Conservation (phyloP, 2,797 vertebrate species). For the Pogonophryne albipinna region DNA sequence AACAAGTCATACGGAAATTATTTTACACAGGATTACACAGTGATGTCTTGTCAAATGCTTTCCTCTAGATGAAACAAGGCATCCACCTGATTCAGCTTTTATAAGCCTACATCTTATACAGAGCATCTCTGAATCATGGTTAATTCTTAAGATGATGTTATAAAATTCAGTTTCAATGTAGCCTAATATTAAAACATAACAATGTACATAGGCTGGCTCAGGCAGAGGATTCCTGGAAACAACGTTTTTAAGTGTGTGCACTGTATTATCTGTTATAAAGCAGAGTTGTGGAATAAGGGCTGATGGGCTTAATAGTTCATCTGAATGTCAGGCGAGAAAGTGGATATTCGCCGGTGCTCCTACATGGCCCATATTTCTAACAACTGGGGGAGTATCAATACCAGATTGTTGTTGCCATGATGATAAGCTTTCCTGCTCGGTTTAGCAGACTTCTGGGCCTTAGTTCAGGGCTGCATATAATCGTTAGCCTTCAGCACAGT, state of each 20-base stretch:
- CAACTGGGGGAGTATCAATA: neutral
- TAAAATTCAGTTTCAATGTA: neutral
- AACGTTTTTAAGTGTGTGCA: neutral
- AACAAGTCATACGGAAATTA: neutral
- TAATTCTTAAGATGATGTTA: neutral
- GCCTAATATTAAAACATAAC: neutral
- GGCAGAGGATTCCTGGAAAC: neutral
- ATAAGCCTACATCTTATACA: neutral
- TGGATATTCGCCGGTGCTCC: constrained; percentile 33
- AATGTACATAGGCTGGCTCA: neutral
- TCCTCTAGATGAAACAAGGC: neutral
- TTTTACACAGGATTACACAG: neutral
- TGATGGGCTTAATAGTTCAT: constrained; percentile 60
- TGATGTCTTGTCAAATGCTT: neutral
- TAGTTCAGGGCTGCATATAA: no score
- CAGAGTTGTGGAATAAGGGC: constrained; percentile 45
- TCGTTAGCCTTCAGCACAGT: neutral
- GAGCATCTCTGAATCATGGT: neutral
- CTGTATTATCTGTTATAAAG: constrained; percentile 3
- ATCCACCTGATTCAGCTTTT: neutral
- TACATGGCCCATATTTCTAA: constrained; percentile 34
- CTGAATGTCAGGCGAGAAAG: constrained; percentile 49
- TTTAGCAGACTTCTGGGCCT: constrained; percentile 10
- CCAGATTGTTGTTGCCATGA: constrained; percentile 36
- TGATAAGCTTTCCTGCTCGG: constrained; percentile 15